phyloP scores from a whole-genome alignment of 2,113 vertebrate genomes.

The Salvelinus fontinalis region DNA sequence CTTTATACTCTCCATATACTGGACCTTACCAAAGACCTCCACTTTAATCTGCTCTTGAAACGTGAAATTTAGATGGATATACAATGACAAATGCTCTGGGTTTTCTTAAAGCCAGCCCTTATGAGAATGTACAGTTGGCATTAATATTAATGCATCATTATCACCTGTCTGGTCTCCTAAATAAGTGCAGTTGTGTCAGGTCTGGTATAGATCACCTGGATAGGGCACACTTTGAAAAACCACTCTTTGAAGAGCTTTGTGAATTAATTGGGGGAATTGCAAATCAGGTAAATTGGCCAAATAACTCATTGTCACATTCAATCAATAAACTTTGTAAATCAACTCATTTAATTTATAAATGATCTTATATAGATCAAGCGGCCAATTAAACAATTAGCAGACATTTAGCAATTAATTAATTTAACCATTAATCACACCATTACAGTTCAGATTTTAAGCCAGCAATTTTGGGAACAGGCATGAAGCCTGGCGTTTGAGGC shows the following conservation, averaged over 20 bases:
- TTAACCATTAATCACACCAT: constrained; percentile 90
- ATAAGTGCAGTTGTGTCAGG: constrained; percentile 82
- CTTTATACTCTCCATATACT: constrained; percentile 29
- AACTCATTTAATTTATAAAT: constrained; percentile 98
- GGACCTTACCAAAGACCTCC: constrained; percentile 59
- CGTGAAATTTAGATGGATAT: constrained; percentile 66
- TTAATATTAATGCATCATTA: constrained; percentile 85
- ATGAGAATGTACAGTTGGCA: constrained; percentile 78
- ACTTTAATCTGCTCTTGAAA: constrained; percentile 63
- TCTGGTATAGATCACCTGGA: constrained; percentile 81
- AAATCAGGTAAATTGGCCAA: constrained; percentile 90
- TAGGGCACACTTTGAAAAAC: constrained; percentile 75
- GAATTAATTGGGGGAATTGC: constrained; percentile 97
- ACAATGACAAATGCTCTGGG: constrained; percentile 66
- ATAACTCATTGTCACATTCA: constrained; percentile 99
- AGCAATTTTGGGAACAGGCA: constrained; percentile 76
- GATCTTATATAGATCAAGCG: constrained; percentile 98
- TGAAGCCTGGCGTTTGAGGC: constrained; percentile 60
- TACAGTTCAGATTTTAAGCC: constrained; percentile 83
- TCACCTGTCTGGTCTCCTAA: constrained; percentile 86
- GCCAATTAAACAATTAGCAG: constrained; percentile 99
- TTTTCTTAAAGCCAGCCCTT: constrained; percentile 73
- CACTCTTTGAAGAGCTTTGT: constrained; percentile 81
- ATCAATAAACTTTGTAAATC: constrained; percentile 99
- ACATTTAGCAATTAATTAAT: constrained; percentile 98